Percentiles rank a stretch among this genome's conserved stretches.
phyloP scores from a whole-genome alignment of 1,140 invertebrate species.

The Holcopasites calliopsidis region DNA sequence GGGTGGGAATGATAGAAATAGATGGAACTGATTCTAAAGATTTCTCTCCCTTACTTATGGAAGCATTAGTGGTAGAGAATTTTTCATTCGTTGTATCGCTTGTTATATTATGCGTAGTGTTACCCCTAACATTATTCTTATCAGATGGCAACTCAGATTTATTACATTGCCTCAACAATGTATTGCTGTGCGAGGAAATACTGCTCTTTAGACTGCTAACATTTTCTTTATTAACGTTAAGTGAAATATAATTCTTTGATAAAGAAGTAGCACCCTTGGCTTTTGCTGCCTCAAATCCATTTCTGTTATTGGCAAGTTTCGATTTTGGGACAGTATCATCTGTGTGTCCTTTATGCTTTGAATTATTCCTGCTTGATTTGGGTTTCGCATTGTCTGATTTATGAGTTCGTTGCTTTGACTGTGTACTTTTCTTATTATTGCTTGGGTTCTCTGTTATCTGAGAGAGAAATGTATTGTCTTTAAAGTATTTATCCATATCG shows the following conservation, averaged over 20 bases:
- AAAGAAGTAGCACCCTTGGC: not conserved
- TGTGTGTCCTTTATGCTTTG: not conserved
- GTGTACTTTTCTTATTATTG: not conserved
- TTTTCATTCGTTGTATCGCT: not conserved
- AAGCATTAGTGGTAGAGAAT: not conserved
- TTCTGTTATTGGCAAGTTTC: not conserved
- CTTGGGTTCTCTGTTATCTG: not conserved
- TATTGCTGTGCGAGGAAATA: not conserved
- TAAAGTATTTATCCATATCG: constrained; percentile 55
- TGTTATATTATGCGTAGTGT: not conserved
- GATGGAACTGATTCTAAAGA: not conserved
- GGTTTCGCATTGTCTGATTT: not conserved
- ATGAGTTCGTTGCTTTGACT: not conserved
- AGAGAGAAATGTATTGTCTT: constrained; percentile 23
- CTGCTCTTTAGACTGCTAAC: not conserved
- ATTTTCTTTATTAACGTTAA: constrained; percentile 1
- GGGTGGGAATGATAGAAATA: constrained; percentile 39
- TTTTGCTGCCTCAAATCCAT: no score
- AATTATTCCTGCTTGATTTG: not conserved
- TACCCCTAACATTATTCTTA: not conserved
- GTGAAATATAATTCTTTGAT: not conserved
- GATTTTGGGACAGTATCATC: constrained; percentile 4
- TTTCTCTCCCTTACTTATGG: constrained; percentile 3
- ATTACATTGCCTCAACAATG: not conserved
- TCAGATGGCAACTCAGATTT: not conserved